These are phyloP conservation scores for Diadumene lineata DNA, from an alignment of 92 coral and sea anemone genomes.

Conservation along the genomic window DNA sequence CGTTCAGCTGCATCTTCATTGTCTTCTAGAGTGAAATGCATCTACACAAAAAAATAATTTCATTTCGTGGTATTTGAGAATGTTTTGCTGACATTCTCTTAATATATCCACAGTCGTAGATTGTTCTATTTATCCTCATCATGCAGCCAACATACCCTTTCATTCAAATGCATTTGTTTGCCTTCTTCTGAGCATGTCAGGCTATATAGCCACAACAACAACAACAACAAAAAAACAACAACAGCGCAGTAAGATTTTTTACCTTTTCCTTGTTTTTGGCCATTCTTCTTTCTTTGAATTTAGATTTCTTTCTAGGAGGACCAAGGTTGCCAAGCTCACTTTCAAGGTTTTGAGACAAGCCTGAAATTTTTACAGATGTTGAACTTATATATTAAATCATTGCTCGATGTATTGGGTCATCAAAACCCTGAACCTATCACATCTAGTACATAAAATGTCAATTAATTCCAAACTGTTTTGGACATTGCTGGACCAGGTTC, in stretches of 20 bases:
- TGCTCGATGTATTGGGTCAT: no score
- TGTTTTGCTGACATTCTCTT: not conserved
- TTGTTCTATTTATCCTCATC: not conserved
- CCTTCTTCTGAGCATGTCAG: no score
- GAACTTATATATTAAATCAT: not conserved
- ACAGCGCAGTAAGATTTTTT: not conserved
- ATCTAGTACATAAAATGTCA: no score
- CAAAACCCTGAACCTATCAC: not conserved
- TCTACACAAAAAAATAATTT: constrained; percentile 5
- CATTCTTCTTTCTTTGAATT: constrained; percentile 71
- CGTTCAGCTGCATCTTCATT: constrained; percentile 54
- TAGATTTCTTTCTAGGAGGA: constrained; percentile 91
- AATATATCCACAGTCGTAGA: not conserved
- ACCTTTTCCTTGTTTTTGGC: constrained; percentile 22
- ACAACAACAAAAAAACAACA: not conserved
- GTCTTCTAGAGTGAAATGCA: constrained; percentile 5
- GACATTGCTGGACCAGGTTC: no score
- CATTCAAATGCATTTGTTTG: no score
- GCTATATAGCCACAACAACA: no score
- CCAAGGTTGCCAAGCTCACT: constrained; percentile 18
- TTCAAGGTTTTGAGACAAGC: constrained; percentile 45
- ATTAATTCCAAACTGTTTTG: no score
- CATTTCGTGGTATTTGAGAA: not conserved
- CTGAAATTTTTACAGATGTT: constrained; percentile 22
- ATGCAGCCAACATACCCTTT: no score